A percentile compares a stretch with the other conserved stretches of the same genome.
Conservation (phyloP, 2,797 vertebrate species). For the Adrianichthys oophorus region DNA sequence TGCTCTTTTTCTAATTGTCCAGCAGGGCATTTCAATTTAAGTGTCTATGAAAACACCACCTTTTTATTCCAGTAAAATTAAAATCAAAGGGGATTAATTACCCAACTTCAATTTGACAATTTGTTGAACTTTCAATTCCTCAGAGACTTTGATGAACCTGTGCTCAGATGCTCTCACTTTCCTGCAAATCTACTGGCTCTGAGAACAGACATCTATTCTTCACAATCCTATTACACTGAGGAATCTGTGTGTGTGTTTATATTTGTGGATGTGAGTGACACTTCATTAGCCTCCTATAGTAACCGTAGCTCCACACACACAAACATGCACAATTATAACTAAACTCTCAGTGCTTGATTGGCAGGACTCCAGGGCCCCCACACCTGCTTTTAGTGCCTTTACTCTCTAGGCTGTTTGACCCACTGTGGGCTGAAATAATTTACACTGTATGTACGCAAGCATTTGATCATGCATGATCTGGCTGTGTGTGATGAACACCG, state of each 20-base stretch:
- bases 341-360: constrained; percentile 55
- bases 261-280: constrained; percentile 36
- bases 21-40: not conserved
- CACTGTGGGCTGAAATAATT: constrained; percentile 50
- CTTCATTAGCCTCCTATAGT: constrained; percentile 57
- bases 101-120: constrained; percentile 7
- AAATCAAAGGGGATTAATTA: constrained; percentile 34
- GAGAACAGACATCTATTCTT: constrained; percentile 53
- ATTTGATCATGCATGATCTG: constrained; percentile 35
- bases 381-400: constrained; percentile 70
- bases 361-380: constrained; percentile 55
- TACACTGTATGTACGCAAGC: constrained; percentile 16
- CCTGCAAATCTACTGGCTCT: constrained; percentile 27
- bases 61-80: constrained; percentile 7
- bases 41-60: too few species aligned
- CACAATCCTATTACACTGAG: constrained; percentile 47
- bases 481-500: constrained; percentile 30
- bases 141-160: too few species aligned
- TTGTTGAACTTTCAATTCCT: too few species aligned
- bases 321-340: constrained; percentile 33
- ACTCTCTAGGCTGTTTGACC: constrained; percentile 33
- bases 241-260: constrained; percentile 43
- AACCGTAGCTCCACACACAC: constrained; percentile 48
- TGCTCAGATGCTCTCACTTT: too few species aligned
- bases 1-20: constrained; percentile 26